Conservation (phyloP, 2,888 invertebrate species). For the Latheticus oryzae region DNA sequence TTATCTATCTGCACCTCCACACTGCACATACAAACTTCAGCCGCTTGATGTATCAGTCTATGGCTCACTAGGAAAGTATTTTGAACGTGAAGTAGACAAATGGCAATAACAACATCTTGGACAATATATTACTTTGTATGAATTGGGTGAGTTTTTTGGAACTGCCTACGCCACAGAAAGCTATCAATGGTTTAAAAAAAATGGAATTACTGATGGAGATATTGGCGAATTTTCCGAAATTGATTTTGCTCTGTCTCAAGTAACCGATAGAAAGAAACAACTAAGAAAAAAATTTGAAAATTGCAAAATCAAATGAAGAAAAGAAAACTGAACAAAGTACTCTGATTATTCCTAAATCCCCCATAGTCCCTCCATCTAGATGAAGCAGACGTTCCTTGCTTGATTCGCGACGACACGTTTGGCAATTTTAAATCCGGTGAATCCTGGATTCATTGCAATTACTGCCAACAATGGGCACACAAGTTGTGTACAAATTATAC, state of each 20-base stretch:
- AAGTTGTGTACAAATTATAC: slow-evolving; percentile 9
- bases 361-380: not conserved
- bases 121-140: slow-evolving; percentile 9
- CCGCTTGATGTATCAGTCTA: slow-evolving; percentile 4
- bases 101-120: slow-evolving; percentile 4
- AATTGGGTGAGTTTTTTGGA: slow-evolving; percentile 5
- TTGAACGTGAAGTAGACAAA: slow-evolving; percentile 2
- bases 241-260: not conserved
- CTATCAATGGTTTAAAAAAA: not conserved
- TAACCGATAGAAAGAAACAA: not conserved
- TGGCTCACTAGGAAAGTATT: slow-evolving; percentile 6
- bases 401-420: slow-evolving; percentile 6
- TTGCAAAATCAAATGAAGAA: not conserved
- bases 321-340: not conserved
- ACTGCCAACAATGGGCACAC: slow-evolving; percentile 7
- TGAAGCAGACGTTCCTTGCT: slow-evolving; percentile 5
- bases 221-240: not conserved
- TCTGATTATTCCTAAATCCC: not conserved
- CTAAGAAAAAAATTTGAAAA: not conserved
- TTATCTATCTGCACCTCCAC: slow-evolving; percentile 1
- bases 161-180: not conserved
- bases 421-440: slow-evolving; percentile 9
- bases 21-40: slow-evolving; percentile 9
- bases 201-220: not conserved
- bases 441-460: slow-evolving; percentile 2